Conservation (phyloP, 1,140 invertebrate species). For the Zaprionus gabonicus region DNA sequence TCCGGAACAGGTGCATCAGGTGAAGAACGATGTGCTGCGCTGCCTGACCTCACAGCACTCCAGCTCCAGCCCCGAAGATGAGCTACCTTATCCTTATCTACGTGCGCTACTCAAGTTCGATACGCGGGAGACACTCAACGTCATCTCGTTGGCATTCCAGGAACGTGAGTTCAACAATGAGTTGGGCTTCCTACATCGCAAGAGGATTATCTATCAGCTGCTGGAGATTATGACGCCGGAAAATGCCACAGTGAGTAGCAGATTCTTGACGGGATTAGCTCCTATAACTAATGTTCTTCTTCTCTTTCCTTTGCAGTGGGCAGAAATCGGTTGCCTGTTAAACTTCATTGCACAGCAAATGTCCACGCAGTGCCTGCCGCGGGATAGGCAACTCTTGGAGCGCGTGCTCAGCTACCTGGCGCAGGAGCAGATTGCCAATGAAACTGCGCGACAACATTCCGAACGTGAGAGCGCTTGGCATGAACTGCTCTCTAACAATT, state of each 20-base stretch:
- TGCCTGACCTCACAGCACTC: conserved; percentile 89
- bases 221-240: conserved; percentile 91
- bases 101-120: conserved; percentile 93
- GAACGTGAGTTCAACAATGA: conserved; percentile 92
- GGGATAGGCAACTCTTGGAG: conserved; percentile 83
- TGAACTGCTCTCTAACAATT: conserved; percentile 90
- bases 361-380: conserved; percentile 84
- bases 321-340: conserved; percentile 85
- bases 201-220: conserved; percentile 92
- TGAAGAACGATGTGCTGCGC: conserved; percentile 90
- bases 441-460: conserved; percentile 85
- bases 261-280: neutral
- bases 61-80: conserved; percentile 87
- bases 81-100: conserved; percentile 92
- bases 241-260: conserved; percentile 87
- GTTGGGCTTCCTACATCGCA: conserved; percentile 90
- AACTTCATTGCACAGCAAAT: conserved; percentile 86
- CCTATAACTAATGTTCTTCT: neutral
- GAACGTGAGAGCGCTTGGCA: conserved; percentile 93
- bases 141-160: conserved; percentile 94
- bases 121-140: conserved; percentile 95
- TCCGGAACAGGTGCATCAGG: conserved; percentile 88
- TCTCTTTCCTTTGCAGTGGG: conserved; percentile 78
- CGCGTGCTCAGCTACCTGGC: conserved; percentile 85
- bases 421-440: conserved; percentile 78